These are phyloP conservation scores for Gymnosoma rotundatum DNA, from an alignment of 2,888 invertebrate genomes.

Conservation along the genomic window DNA sequence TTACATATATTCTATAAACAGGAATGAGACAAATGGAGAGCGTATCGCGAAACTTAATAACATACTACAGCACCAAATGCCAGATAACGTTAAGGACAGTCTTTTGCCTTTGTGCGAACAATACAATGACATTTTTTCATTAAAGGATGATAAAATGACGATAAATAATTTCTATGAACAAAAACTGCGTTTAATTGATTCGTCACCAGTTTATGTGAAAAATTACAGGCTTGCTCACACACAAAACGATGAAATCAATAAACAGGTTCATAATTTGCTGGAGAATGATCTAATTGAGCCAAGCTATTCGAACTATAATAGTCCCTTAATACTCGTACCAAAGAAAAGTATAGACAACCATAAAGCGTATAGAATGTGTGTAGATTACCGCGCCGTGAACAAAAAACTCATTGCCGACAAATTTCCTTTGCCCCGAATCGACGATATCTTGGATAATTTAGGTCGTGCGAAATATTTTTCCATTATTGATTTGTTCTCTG, in stretches of 20 bases:
- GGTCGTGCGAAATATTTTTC: too few relatives aligned
- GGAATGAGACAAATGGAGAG: background rate
- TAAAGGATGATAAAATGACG: constrained; percentile 32
- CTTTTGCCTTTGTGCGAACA: constrained; percentile 9
- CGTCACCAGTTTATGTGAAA: constrained; percentile 17
- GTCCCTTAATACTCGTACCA: constrained; percentile 15
- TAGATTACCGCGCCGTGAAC: too few relatives aligned
- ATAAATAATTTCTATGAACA: constrained; percentile 29
- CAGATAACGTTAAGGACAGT: background rate
- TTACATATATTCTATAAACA: constrained; percentile 11
- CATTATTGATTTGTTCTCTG: too few relatives aligned
- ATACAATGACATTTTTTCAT: constrained; percentile 17
- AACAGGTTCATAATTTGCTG: constrained; percentile 14
- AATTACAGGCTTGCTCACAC: constrained; percentile 16
- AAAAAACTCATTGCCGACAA: too few relatives aligned
- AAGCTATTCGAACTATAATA: constrained; percentile 40
- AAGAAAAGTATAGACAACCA: too few relatives aligned
- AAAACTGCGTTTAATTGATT: constrained; percentile 8
- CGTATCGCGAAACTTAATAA: background rate
- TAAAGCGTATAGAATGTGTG: too few relatives aligned
- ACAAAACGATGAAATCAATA: constrained; percentile 7
- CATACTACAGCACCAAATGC: background rate
- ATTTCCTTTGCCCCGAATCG: too few relatives aligned
- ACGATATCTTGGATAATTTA: too few relatives aligned
- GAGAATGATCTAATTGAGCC: too few relatives aligned